Evolutionary conservation across 2,113 vertebrate species (phyloP).

Genomic region (Lichenostomus cassidix): DNA sequence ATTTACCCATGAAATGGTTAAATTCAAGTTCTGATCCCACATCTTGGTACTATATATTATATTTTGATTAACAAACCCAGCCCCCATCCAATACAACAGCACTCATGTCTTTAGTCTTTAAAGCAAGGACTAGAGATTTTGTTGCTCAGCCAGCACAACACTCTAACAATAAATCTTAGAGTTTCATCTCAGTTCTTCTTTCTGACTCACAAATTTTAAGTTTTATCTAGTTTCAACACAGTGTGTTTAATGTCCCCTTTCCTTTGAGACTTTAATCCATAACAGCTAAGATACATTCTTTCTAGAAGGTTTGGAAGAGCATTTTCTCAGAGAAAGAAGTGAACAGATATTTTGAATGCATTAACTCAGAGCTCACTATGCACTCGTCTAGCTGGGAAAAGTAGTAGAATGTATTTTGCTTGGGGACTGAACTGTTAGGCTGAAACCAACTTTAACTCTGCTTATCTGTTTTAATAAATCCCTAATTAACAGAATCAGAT

Average conservation of each 20-base stretch:
- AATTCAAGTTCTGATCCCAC: neutral
- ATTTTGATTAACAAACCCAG: neutral
- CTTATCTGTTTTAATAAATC: neutral
- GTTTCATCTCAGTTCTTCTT: neutral
- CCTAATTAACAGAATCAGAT: neutral
- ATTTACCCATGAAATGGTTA: neutral
- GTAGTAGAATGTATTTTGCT: neutral
- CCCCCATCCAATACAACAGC: fast-evolving
- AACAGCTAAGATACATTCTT: neutral
- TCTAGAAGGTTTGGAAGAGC: neutral
- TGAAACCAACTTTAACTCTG: neutral
- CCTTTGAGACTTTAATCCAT: neutral
- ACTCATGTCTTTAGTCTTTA: neutral
- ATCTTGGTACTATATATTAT: neutral
- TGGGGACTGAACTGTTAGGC: neutral
- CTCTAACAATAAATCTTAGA: neutral
- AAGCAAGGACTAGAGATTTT: neutral
- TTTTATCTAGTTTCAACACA: neutral
- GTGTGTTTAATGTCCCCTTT: neutral
- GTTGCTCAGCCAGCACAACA: neutral
- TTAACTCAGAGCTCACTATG: neutral
- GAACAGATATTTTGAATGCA: neutral
- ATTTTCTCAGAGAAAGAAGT: neutral
- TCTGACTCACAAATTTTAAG: neutral
- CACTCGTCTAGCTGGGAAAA: neutral